Evolutionary conservation across 2,797 vertebrate genomes (phyloP), one percentile per base, ranked within the genome.

Genomic region (Lerista edwardsae): DNA sequence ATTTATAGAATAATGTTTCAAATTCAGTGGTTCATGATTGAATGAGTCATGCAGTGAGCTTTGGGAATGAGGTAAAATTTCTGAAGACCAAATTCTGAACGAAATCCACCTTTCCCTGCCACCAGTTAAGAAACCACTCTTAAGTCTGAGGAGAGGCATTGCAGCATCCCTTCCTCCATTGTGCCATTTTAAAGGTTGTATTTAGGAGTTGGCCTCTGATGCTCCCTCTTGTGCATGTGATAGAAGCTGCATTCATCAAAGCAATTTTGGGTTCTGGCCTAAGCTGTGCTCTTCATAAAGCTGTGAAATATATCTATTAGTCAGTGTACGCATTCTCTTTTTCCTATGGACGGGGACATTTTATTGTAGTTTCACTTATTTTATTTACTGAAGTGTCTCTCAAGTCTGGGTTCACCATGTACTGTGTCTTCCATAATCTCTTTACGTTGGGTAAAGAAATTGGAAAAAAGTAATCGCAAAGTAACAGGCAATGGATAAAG

Each of bases 321-420:
- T 55, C 15, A 3, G 51, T 55, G 51, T 4, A 80, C 83, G 88
- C 83, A 89, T 86, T 91, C 87, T 92, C 87, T 85, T 89, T 80
- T 61, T 57, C 19, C 31, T 69, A 11, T 5, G 12, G 1, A 80
- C 79, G 62, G 82, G 90, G 27, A 83, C 71, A 84, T 88, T 89
- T 87, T 86, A 86, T 23, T 83, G 55, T 5, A 62, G 77, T 75
- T 77, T 82, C 79, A 86, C 89, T 89, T 79, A 86, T 72, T 64
- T 90, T 84, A 82, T 73, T 75, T 90, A 19, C 39, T 88, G 78
- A 84, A 90, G 83, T 59, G 87, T 91, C 85, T 57, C 86, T 86
- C 90, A 51, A 76, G 82, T 74, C 82, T 89, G 71, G 59, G 79
- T 51, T 87, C 31, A 39, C 89, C 64, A 78, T 69, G 83, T 74